A percentile compares a stretch with the other conserved stretches of the same genome.
Conservation (phyloP, 2,113 vertebrate genomes). For the Macquaria australasica region DNA sequence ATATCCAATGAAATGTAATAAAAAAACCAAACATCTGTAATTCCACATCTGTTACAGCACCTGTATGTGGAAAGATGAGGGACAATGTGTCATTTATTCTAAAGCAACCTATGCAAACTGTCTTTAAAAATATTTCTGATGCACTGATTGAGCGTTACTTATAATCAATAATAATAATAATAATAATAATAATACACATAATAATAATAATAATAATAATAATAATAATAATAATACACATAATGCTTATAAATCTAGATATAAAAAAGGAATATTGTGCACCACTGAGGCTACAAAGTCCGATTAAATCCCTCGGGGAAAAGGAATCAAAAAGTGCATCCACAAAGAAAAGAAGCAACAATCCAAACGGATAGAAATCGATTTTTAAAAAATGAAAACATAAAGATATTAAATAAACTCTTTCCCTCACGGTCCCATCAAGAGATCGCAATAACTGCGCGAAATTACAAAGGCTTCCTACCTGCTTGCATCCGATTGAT, state of each 20-base stretch:
- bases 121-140: neutral
- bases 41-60: conserved; percentile 29
- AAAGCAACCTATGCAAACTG: neutral
- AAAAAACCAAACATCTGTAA: conserved; percentile 7
- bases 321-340: neutral
- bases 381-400: neutral
- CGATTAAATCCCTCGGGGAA: neutral
- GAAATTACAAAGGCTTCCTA: conserved; percentile 65
- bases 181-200: neutral
- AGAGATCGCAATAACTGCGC: neutral
- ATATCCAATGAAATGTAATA: neutral
- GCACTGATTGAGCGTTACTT: neutral
- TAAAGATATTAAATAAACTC: neutral
- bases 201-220: no score
- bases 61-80: neutral
- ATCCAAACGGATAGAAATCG: neutral
- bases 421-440: neutral
- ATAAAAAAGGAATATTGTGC: neutral
- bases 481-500: conserved; percentile 85
- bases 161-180: neutral
- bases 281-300: neutral
- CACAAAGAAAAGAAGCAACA: neutral
- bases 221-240: neutral
- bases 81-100: neutral
- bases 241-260: neutral